Evolutionary conservation across 1,140 invertebrate genomes (phyloP), one percentile per base, ranked within the genome.

Genomic region (Carposina sasakii): DNA sequence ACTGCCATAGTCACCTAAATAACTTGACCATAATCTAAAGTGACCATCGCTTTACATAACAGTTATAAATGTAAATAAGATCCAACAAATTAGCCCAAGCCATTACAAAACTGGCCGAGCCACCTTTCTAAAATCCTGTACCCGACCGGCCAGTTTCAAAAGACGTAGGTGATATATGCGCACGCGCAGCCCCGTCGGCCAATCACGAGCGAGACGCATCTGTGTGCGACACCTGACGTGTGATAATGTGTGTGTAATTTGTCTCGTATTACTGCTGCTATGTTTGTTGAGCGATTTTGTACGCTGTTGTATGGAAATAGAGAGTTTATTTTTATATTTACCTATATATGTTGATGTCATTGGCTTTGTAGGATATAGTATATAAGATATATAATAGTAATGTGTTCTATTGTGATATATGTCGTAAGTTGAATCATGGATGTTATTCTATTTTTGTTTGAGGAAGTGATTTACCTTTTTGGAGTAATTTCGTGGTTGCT

Each of bases 121-220:
- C 61, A 65, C 77, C 76, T 81, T 81, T 79, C 76, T 79, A 81
- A 76, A 78, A 78, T 76, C 74, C 76, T 64, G 74, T 75, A 76
- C 66, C 49, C 37, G 39, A 47, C 47, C 52, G 67, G 67, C 69
- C 52, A 22, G 72, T 72, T 75, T 67, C 67, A 76, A 78, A 70
- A 72, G 73, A 73, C 73, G 54, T 52, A 52, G 44, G 61, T 52
- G 71, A 74, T 74, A 71, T 75, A 72, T 76, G 76, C 71, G 63
- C 63, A 33, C n/a, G 65, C 53, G 57, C 52, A 51, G 10, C 39
- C 30, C 6, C 2, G 1, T 20, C 42, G 39, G 15, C 68, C 63
- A 73, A 73, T 71, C 60, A 57, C n/a, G 33, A 9, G 15, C 48
- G 1, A 12, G 19, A 8, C 5, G 19, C 22, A 21, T 48, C 12